Conservation (phyloP, 2,113 vertebrate species). For the Neotragus moschatus region DNA sequence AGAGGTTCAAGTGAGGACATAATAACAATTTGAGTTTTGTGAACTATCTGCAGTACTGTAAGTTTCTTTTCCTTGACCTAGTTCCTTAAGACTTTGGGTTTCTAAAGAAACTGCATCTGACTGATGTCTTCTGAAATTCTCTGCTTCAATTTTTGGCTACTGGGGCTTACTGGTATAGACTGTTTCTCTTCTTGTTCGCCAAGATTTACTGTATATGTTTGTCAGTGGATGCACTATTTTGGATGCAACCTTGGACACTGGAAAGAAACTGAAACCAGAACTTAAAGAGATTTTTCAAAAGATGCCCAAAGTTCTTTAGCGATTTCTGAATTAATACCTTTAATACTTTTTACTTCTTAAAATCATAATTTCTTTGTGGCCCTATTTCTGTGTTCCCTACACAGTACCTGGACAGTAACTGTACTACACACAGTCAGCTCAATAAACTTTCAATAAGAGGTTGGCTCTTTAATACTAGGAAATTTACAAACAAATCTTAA, state of each 20-base stretch:
- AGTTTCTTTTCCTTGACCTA: not conserved
- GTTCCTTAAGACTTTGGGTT: not conserved
- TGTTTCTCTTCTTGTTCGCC: not conserved
- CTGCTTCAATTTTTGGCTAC: not conserved
- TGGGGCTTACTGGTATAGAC: not conserved
- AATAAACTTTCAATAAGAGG: not conserved
- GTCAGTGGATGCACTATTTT: not conserved
- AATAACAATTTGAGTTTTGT: not conserved
- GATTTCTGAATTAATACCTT: conserved; percentile 1
- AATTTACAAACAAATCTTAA: conserved; percentile 29
- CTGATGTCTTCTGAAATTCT: not conserved
- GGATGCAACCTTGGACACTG: not conserved
- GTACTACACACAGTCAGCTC: not conserved
- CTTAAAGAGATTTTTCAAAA: conserved; percentile 11
- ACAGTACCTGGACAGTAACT: not conserved
- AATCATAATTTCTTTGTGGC: not conserved
- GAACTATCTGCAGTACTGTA: not conserved
- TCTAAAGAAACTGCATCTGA: not conserved
- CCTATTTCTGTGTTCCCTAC: not conserved
- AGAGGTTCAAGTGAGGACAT: not conserved
- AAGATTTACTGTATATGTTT: not conserved
- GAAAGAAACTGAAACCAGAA: conserved; percentile 21
- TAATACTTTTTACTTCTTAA: conserved; percentile 7
- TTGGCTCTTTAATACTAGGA: not conserved
- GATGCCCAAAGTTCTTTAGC: not conserved